phyloP scores from a whole-genome alignment of 1,140 invertebrate species.

The Aphelenchoides besseyi region DNA sequence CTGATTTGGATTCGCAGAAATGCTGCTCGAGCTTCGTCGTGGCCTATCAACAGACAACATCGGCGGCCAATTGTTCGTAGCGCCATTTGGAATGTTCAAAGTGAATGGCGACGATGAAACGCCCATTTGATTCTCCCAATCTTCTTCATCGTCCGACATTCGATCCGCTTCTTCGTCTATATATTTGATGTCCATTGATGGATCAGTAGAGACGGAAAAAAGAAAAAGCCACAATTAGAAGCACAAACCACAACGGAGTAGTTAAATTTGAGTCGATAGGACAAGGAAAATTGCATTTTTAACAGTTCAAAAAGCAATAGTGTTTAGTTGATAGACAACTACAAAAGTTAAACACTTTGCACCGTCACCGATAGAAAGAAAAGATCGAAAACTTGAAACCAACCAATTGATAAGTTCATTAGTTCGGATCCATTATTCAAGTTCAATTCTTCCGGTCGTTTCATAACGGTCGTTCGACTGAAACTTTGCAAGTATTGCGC shows the following conservation, averaged over 20 bases:
- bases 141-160: constrained; percentile 1
- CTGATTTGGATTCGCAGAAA: neutral
- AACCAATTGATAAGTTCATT: constrained; percentile 15
- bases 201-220: constrained; percentile 1
- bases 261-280: neutral
- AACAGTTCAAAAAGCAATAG: no score
- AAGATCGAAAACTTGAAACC: neutral
- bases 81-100: constrained; percentile 10
- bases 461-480: neutral
- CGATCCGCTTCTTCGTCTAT: constrained; percentile 1
- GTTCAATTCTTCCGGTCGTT: neutral
- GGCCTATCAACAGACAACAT: neutral
- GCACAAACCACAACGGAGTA: neutral
- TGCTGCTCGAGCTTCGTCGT: neutral
- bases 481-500: neutral
- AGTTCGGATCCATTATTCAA: neutral
- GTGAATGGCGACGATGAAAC: neutral
- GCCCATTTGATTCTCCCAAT: neutral
- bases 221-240: constrained; percentile 8
- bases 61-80: constrained; percentile 3
- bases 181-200: neutral
- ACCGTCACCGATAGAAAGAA: constrained; percentile 6
- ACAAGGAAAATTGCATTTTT: constrained; percentile 7
- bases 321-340: no score
- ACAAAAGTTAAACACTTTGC: no score